These are phyloP conservation scores for Idaea straminata DNA, from an alignment of 2,888 invertebrate species.

Conservation along the genomic window DNA sequence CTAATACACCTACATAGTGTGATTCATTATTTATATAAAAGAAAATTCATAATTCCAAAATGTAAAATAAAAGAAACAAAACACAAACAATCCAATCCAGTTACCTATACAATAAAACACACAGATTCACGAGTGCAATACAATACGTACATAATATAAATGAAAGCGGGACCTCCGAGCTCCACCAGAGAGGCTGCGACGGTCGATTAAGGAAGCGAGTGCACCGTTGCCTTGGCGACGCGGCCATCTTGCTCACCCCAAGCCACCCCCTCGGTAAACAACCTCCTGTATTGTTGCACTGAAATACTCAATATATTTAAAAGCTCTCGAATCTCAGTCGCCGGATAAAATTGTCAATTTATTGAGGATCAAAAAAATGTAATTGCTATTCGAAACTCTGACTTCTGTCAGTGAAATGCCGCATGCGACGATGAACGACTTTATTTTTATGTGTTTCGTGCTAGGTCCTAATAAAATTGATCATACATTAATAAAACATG, in stretches of 20 bases:
- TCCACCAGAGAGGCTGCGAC: conserved; percentile 47
- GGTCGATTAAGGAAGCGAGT: conserved; percentile 80
- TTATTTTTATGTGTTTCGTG: conserved; percentile 24
- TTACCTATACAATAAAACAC: conserved; percentile 47
- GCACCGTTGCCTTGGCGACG: conserved; percentile 77
- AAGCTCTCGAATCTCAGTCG: conserved; percentile 57
- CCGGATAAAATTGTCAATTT: conserved; percentile 62
- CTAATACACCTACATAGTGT: too few relatives aligned
- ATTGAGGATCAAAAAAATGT: conserved; percentile 54
- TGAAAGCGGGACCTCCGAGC: conserved; percentile 52
- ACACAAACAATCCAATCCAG: conserved; percentile 7
- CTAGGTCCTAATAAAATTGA: conserved; percentile 7
- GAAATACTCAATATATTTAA: conserved; percentile 78
- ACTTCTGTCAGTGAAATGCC: conserved; percentile 27
- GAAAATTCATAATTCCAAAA: neutral
- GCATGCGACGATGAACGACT: conserved; percentile 11
- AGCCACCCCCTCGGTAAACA: conserved; percentile 67
- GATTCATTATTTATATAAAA: neutral
- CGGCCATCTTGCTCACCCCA: conserved; percentile 73
- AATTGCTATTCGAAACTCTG: conserved; percentile 35
- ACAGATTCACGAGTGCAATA: conserved; percentile 64
- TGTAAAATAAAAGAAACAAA: neutral
- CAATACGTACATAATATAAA: conserved; percentile 68
- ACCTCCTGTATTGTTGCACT: conserved; percentile 76
- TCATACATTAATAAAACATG: too few relatives aligned